Base-by-base conservation (phyloP, 1,140 invertebrate species). In the Euwallacea fornicatus region DNA sequence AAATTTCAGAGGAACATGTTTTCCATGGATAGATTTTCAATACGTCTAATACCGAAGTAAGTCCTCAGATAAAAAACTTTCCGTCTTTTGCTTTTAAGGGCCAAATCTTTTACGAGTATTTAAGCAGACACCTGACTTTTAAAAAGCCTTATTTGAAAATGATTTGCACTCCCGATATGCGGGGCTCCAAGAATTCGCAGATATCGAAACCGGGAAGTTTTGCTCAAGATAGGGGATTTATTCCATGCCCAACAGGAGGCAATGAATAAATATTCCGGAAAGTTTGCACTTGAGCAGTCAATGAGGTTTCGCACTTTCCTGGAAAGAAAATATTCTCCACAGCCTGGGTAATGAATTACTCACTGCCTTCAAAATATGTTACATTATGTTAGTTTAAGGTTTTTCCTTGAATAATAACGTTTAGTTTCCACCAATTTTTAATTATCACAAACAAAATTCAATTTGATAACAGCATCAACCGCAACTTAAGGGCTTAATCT, bases 201-300 rank as follows among this genome's bases (percentile, higher is more conserved):
- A 64, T 64, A 64, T 64, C 44, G 16, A 21, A 42, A 33, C 42
- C n/a, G 42, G 44, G 47, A 64, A 64, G 62, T 64, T 64, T 64
- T 54, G 47, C 42, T 47, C 50, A n/a, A 44, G 62, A 64, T 64
- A 16, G 44, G 62, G 62, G 42, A 42, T 64, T 64, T 64, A 7
- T 16, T 44, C 16, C 42, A 50, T 64, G 42, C 16, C 62, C 44
- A 50, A 50, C 62, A 50, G 62, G 42, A n/a, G 62, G 42, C 62
- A 64, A 64, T 64, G 62, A 64, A 64, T 64, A 64, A 50, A 64
- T 64, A 64, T 64, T 64, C 62, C 42, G 62, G 42, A 42, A 60
- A 60, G 58, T 33, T 33, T 33, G 21, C 21, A 33, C 21, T 33
- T 33, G 21, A 33, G 21, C 21, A 33, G 21, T 33, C 21, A 33